Base-by-base conservation (phyloP, 64 coral and sea anemone species). In the Dendronephthya gigantea region DNA sequence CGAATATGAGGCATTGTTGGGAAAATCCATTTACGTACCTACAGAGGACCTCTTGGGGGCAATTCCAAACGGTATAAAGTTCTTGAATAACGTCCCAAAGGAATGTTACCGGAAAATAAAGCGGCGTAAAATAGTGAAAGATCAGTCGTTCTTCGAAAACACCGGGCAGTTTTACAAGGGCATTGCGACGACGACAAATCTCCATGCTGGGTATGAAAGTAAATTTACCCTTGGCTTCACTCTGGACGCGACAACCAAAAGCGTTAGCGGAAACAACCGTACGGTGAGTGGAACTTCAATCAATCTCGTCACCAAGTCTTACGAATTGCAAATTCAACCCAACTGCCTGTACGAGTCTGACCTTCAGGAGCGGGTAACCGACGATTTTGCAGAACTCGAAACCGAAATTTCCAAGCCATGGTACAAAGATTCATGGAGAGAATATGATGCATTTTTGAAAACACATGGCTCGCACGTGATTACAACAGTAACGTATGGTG, bases 401-500 rank as follows among this genome's bases (percentile, higher is more conserved):
- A 49, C 31, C 48, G 16, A 82, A 9, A 72, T 92, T 15, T 23
- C 83, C 16, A 56, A 48, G 9, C 87, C 90, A 14, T 88, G 90
- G 90, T 1, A 35, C 0, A 16, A 14, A 8, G 81, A 40, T 35
- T 92, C 90, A 16, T 92, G 90, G 90, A 36, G 15, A 41, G 34
- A 36, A 25, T 92, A 89, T 82, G 31, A 82, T 11, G 17, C 22
- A 12, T 92, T 92, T 50, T 70, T 92, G 7, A 31, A 72, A 1
- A 88, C 39, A 13, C 72, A 88, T 29, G 87, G 87, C 31, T 92
- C 90, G 22, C 90, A 92, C n/a, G 69, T 89, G 0, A 70, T 92
- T 27, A 82, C 48, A 16, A 75, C 62, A 29, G 89, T 90, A 5
- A 86, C 50, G 29, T 81, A 38, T 49, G 89, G 89, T 31, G 35